These are phyloP conservation scores for Cosmia pyralina DNA, from an alignment of 2,888 invertebrate species.

Conservation along the genomic window DNA sequence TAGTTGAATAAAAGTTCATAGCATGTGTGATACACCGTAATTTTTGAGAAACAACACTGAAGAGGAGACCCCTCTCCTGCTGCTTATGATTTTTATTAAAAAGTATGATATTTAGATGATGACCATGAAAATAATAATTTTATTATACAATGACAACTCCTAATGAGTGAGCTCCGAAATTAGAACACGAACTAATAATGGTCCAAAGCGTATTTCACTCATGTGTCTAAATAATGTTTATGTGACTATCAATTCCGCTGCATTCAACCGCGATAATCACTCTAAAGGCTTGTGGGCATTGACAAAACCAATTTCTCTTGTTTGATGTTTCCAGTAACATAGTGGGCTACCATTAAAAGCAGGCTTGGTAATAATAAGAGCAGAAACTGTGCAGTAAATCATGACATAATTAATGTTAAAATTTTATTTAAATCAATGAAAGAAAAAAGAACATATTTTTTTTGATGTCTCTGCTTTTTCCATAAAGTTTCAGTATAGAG, in stretches of 20 bases:
- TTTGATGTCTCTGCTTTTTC: neutral
- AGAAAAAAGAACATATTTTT: neutral
- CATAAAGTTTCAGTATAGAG: neutral
- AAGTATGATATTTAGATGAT: neutral
- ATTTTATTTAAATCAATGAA: neutral
- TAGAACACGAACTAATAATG: conserved; percentile 24
- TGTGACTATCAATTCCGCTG: conserved; percentile 26
- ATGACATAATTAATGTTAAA: conserved; percentile 1
- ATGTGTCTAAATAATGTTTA: conserved; percentile 50
- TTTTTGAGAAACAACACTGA: too few species aligned
- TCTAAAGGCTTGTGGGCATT: conserved; percentile 12
- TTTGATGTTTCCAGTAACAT: conserved; percentile 34
- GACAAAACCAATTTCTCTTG: conserved; percentile 32
- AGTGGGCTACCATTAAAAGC: conserved; percentile 42
- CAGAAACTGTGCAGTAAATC: conserved; percentile 4
- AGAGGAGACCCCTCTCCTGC: too few species aligned
- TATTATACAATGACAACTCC: neutral
- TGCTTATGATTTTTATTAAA: neutral
- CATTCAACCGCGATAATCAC: conserved; percentile 43
- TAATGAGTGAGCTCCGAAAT: conserved; percentile 4
- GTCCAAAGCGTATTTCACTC: conserved; percentile 33
- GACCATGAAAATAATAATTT: neutral
- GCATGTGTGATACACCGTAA: neutral
- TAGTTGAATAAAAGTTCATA: neutral
- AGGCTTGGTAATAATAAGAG: conserved; percentile 1